Percentiles rank a stretch among this genome's conserved stretches.
These are phyloP conservation scores for Coregonus ussuriensis DNA, from an alignment of 2,797 vertebrate genomes.

Conservation along the genomic window DNA sequence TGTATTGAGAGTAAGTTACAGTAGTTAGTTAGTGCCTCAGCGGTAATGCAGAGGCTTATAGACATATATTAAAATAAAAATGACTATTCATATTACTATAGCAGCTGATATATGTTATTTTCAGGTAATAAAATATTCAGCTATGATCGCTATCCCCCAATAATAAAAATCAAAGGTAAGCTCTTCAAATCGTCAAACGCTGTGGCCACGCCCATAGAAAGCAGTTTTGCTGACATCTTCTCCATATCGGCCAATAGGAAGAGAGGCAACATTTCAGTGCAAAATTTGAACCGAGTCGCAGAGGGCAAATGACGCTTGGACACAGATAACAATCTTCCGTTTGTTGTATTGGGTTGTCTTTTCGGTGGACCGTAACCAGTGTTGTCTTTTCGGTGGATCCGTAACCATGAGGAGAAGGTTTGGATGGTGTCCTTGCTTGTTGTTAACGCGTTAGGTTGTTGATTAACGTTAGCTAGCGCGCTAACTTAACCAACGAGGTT, in stretches of 20 bases:
- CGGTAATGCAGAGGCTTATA: no score
- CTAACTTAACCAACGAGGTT: not conserved
- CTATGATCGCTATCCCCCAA: not conserved
- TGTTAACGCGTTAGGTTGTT: not conserved
- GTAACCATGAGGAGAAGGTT: slow-evolving; percentile 77
- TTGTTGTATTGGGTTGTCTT: no score
- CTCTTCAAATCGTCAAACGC: not conserved
- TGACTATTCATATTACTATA: no score
- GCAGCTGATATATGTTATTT: no score
- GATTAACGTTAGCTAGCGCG: not conserved
- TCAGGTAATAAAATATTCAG: no score
- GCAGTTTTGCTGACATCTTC: not conserved
- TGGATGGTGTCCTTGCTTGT: not conserved
- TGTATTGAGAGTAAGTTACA: no score
- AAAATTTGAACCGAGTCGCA: slow-evolving; percentile 48
- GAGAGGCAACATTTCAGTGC: slow-evolving; percentile 4
- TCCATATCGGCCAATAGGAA: slow-evolving; percentile 36
- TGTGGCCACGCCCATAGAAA: not conserved
- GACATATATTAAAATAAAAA: no score
- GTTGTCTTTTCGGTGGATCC: not conserved
- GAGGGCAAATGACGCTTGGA: not conserved
- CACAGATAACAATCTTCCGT: no score
- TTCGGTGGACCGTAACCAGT: not conserved
- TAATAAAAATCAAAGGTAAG: not conserved
- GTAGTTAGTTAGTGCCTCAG: no score